Evolutionary conservation across 1,140 invertebrate species (phyloP), one percentile per base, ranked within the genome.

Genomic region (Aphaenogaster ashmeadi): DNA sequence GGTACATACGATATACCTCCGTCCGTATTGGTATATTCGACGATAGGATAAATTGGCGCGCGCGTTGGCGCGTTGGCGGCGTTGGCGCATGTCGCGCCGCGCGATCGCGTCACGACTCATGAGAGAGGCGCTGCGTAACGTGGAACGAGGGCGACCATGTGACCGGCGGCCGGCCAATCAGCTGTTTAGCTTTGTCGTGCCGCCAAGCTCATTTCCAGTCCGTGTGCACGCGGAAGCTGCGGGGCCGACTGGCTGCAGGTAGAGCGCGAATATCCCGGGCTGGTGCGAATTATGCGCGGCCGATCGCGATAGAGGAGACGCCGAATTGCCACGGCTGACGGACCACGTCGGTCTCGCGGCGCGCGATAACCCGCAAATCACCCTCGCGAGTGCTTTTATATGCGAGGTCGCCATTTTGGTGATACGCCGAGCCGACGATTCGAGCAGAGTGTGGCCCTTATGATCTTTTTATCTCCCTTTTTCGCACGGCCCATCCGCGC

Each of bases 201-300:
- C 96, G 96, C 96, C 95, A 96, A 96, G 96, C 96, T 96, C 94
- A 93, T 95, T 94, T 94, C 96, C 96, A 94, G 93, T 95, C 94
- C 92, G 95, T 92, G 93, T 96, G 95, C 96, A 96, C 94, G 94
- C 95, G 95, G 95, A 94, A 94, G 94, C 94, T 93, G 92, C 27
- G 67, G 44, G 69, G 13, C 15, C 56, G 54, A 60, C 13, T 18
- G 80, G 27, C 18, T 36, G 54, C 41, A 38, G 44, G 54, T 60
- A 75, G 54, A 72, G 27, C 67, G 67, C 67, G 80, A 84, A 27
- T 62, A 84, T 60, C 50, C 41, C 38, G 54, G n/a, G 7, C 13
- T 33, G 4, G 54, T 84, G 69, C 4, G 7, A 75, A 62, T 50
- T 11, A 84, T 75, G 80, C 27, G 18, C 41, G 52, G 27, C 11